A percentile compares a stretch with the other conserved stretches of the same genome.
Evolutionary conservation across 2,113 vertebrate genomes (phyloP).

Genomic region (Indicator maculatus): DNA sequence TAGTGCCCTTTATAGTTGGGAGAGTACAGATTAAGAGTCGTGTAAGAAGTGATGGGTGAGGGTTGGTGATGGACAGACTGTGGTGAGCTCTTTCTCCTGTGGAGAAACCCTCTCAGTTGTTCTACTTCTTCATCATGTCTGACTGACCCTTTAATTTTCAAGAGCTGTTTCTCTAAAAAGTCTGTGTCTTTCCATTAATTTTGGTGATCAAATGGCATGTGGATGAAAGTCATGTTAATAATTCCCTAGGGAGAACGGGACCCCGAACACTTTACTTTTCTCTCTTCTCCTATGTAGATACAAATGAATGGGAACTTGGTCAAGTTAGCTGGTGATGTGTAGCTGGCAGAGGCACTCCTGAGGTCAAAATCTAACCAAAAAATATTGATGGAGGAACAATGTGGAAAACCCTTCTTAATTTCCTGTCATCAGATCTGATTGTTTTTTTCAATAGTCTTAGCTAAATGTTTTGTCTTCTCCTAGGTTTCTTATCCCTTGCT

Average conservation of each 20-base stretch:
- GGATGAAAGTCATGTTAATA: neutral
- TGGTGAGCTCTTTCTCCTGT: neutral
- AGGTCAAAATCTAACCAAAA: neutral
- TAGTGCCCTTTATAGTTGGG: neutral
- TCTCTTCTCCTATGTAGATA: neutral
- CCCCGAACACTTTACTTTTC: neutral
- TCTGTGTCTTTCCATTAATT: neutral
- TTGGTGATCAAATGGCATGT: neutral
- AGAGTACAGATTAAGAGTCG: neutral
- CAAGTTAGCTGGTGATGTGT: neutral
- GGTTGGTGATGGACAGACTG: neutral
- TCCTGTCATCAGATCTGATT: constrained; percentile 4
- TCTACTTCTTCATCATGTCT: neutral
- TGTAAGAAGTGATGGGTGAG: neutral
- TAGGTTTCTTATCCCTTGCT: neutral
- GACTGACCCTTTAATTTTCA: neutral
- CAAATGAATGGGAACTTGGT: neutral
- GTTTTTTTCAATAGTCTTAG: neutral
- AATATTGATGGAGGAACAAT: neutral
- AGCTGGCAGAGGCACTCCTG: neutral
- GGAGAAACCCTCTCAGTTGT: neutral
- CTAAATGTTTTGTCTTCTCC: constrained; percentile 15
- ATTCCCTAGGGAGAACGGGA: neutral
- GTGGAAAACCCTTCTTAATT: neutral
- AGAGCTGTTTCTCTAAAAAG: neutral